Percentiles rank a stretch among this genome's conserved stretches.
These are phyloP conservation scores for Actias luna DNA, from an alignment of 2,888 invertebrate species.

Conservation along the genomic window DNA sequence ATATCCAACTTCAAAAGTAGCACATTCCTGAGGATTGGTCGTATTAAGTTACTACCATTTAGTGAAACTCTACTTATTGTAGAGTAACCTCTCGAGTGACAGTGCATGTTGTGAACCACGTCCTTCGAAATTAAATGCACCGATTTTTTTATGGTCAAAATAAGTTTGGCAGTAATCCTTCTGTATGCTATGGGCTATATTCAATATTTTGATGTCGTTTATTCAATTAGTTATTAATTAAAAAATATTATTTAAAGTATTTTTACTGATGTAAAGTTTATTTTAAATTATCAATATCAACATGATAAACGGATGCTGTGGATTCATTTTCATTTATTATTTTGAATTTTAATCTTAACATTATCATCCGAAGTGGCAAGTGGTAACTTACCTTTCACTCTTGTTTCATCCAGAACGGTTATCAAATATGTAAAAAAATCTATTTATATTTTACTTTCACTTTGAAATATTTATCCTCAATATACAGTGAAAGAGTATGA, in stretches of 20 bases:
- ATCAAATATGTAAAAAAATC: neutral
- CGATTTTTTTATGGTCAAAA: too few relatives aligned
- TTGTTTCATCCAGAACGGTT: neutral
- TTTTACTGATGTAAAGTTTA: neutral
- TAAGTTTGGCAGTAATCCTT: too few relatives aligned
- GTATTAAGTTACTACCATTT: too few relatives aligned
- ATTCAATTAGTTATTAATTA: neutral
- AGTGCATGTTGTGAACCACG: too few relatives aligned
- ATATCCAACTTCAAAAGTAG: too few relatives aligned
- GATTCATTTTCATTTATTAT: neutral
- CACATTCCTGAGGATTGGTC: too few relatives aligned
- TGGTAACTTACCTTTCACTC: neutral
- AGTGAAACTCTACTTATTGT: too few relatives aligned
- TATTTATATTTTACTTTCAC: constrained; percentile 1
- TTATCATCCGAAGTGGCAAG: neutral
- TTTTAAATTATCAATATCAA: neutral
- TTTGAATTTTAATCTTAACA: neutral
- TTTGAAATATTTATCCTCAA: neutral
- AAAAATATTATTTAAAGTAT: neutral
- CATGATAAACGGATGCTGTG: neutral
- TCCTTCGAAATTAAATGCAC: too few relatives aligned
- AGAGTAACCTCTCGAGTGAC: too few relatives aligned
- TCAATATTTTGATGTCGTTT: neutral
- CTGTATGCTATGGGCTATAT: too few relatives aligned
- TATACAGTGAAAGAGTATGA: neutral